Evolutionary conservation across 64 coral and sea anemone genomes (phyloP), one percentile per base, ranked within the genome.

Genomic region (Stichodactyla mertensii): DNA sequence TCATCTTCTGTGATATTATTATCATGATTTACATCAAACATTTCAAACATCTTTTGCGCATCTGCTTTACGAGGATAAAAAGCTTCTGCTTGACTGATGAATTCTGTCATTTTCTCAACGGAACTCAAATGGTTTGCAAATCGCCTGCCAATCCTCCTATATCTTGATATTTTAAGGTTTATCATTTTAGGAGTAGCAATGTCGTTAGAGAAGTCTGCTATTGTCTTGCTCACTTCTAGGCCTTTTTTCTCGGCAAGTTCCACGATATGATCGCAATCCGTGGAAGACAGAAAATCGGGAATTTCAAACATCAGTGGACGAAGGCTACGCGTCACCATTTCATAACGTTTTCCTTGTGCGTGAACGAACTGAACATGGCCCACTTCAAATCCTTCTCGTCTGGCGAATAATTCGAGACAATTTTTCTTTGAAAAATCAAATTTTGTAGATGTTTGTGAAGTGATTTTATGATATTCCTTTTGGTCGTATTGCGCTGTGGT

Each of bases 281-380:
- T 83, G 83, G 18, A 4, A 83, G 64, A 85, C 26, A 90, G 31
- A 7, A 90, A 79, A 85, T 79, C 71, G n/a, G 67, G 83, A 71
- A 90, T 90, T 86, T 90, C 67, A 58, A 90, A 90, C 52, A 90
- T 55, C 52, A 83, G 82, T 26, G 89, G 89, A 52, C 77, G 83
- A 5, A 86, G 14, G 69, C 89, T 90, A n/a, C 69, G 64, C 12
- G 89, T 90, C 16, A 16, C 60, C 1, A 90, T 56, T 57, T 86
- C 4, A 83, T 19, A 85, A 6, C 85, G 83, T 78, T 80, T 57
- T 85, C 22, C 82, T n/a, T 78, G 57, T 13, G 85, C 19, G 8
- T 59, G 16, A 53, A 90, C 56, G 22, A 14, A 77, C 84, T 90
- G 52, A 1, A 61, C 61, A 57, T 90, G 89, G 18, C 71, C 83